Conservation (phyloP, 2,888 invertebrate genomes). For the Tetranychus truncatus region DNA sequence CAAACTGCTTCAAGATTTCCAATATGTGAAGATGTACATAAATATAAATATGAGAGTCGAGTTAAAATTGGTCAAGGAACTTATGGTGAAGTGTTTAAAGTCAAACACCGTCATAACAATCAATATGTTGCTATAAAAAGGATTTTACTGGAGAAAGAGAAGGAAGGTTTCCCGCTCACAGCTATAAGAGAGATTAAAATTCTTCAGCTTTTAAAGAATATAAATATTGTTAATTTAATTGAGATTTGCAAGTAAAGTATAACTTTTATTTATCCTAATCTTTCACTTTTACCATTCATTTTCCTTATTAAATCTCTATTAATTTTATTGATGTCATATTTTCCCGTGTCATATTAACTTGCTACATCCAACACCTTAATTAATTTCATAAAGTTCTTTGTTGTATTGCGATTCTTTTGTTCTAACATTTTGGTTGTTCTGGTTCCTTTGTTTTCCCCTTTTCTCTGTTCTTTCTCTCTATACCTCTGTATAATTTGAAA, state of each 20-base stretch:
- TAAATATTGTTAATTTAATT: slow-evolving; percentile 86
- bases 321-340: too few relatives aligned
- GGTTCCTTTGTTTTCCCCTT: background rate
- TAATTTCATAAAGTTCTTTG: background rate
- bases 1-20: slow-evolving; percentile 53
- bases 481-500: background rate
- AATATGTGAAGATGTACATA: slow-evolving; percentile 69
- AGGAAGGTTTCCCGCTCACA: slow-evolving; percentile 97
- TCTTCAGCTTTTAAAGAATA: slow-evolving; percentile 77
- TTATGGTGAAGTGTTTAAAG: slow-evolving; percentile 88
- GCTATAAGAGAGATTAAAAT: slow-evolving; percentile 91
- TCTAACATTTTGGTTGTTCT: background rate
- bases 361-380: background rate
- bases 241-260: slow-evolving; percentile 62
- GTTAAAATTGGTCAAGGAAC: slow-evolving; percentile 91
- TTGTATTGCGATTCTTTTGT: background rate
- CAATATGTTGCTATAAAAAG: slow-evolving; percentile 93
- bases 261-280: background rate
- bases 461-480: background rate
- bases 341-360: too few relatives aligned
- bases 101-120: slow-evolving; percentile 62
- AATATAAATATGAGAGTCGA: slow-evolving; percentile 65
- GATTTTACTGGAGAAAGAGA: slow-evolving; percentile 97
- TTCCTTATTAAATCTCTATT: too few relatives aligned
- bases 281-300: too few relatives aligned